Base-by-base conservation (phyloP, 2,797 vertebrate species). In the Epinephelus awoara region DNA sequence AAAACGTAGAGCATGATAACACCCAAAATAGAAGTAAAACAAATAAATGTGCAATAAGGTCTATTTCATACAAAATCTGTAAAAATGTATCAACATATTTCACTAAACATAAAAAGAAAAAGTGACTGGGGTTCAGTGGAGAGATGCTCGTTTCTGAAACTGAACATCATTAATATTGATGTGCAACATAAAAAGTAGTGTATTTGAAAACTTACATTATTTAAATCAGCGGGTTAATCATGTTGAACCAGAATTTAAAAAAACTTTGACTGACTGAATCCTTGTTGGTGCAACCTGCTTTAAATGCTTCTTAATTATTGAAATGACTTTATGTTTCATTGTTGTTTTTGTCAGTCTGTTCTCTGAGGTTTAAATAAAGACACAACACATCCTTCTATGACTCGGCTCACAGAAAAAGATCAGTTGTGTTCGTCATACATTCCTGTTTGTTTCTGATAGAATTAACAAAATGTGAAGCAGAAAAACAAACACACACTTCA, bases 361-460 rank as follows among this genome's bases (percentile, higher is more conserved):
- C 19, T 29, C 44, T 21, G 44, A 72, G 25, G 57, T 67, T 76
- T 76, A 13, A 70, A 59, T 66, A 55, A 61, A 72, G 67, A 67
- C 67, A 44, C 18, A 15, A 5, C 3, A 2, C 54, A 49, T 65
- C 64, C 14, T 42, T 14, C 12, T 11, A 5, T 13, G 19, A 46
- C 42, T 21, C 11, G 4, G 6, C 17, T 10, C 29, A 14, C 56
- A 6, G 55, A 66, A 44, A 49, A 50, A 27, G 18, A n/a, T 61
- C 19, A 38, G 29, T 54, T 23, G 51, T 40, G 27, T 57, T 27
- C 6, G 4, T 6, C 18, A 8, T 15, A 58, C 65, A 51, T 51
- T 64, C 70, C 66, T 34, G 19, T 52, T 19, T 2, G 47, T 63
- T 59, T 72, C 64, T 58, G 58, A 55, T 46, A 23, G 68, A 64